Base-by-base conservation (phyloP, 2,797 vertebrate genomes). In the Heteromormyrus szaboi region DNA sequence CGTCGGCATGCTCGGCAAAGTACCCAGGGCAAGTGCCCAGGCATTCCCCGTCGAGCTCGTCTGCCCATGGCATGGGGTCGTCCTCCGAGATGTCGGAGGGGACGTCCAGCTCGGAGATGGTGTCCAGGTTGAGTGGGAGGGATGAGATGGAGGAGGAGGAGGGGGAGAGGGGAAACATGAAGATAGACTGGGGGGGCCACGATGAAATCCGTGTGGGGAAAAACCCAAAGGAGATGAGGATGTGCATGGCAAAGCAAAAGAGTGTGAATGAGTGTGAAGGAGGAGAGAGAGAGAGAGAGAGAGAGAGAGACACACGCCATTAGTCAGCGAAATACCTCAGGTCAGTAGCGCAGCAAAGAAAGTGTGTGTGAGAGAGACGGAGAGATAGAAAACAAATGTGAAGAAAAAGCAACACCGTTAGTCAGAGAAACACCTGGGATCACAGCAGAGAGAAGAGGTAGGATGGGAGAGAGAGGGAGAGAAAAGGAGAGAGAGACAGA, bases 11-110 rank as follows among this genome's bases (percentile, higher is more conserved):
- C 53, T 87, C 89, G 50, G 41, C 29, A 25, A 91, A 92, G 91
- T 65, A 65, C 62, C 83, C 91, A 85, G 83, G 90, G 22, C 93
- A 90, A 91, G 89, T 92, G 51, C 93, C 93, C 25, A 92, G 86
- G 44, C 91, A 91, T 87, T 91, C 89, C 88, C 91, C 79, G 72
- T 95, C 89, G 2, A 92, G 91, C 91, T 56, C 56, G 29, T 96
- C 95, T 88, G 90, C 93, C 90, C 41, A 87, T 72, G 88, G 89
- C 92, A 94, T 90, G 88, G 94, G 93, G 89, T 97, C 97, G 54
- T 98, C 97, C 94, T 99, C 97, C 0, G 96, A 98, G 95, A 98
- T 97, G 93, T 98, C 98, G 41, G 98, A 99, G 84, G 98, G 94
- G 85, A 95, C 90, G 89, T 98, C 97, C 2, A 97, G 89, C 95